Conservation (phyloP, 2,113 vertebrate species). For the Callorhinus ursinus region DNA sequence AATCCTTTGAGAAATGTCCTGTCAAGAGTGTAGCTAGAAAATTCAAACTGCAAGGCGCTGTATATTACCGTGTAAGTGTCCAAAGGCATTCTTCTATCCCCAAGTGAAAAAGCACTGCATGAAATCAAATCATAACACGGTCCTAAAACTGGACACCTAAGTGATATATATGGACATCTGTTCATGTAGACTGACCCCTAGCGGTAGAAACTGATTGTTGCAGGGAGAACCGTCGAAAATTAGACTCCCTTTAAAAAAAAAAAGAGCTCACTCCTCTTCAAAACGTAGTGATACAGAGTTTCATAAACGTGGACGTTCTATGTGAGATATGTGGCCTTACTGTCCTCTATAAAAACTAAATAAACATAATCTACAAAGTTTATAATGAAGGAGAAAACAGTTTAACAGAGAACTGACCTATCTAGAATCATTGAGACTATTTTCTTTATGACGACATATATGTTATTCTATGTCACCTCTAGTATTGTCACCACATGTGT, state of each 20-base stretch:
- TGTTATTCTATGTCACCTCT: neutral
- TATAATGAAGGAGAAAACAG: neutral
- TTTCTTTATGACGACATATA: neutral
- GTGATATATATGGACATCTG: neutral
- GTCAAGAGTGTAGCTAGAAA: conserved; percentile 63
- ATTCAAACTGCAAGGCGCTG: neutral
- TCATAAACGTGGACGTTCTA: neutral
- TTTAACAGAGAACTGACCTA: neutral
- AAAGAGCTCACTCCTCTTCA: neutral
- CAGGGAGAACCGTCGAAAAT: neutral
- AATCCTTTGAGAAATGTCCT: conserved; percentile 74
- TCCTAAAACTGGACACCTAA: neutral
- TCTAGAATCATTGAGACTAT: neutral
- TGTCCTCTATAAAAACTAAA: neutral
- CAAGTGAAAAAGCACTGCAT: conserved; percentile 2
- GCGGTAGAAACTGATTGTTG: neutral
- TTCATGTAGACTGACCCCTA: neutral
- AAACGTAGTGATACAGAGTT: neutral
- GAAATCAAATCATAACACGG: neutral
- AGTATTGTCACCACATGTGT: neutral
- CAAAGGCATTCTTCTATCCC: neutral
- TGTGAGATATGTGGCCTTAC: neutral
- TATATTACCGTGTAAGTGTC: neutral
- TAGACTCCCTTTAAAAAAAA: neutral
- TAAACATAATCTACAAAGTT: neutral